These are phyloP conservation scores for Tretioscincus oriximinensis DNA, from an alignment of 2,113 vertebrate genomes.

Conservation along the genomic window DNA sequence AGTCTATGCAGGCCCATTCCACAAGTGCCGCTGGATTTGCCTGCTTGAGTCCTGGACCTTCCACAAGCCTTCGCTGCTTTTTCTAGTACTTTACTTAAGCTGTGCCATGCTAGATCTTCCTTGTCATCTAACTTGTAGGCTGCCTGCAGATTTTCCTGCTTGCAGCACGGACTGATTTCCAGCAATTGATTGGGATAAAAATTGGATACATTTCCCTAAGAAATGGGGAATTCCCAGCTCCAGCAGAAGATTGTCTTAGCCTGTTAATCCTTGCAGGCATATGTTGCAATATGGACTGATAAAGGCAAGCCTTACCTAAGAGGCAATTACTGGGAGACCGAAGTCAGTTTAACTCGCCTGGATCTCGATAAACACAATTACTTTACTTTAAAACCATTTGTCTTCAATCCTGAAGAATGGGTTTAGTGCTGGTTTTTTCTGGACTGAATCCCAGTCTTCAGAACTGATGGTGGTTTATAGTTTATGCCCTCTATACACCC, in stretches of 20 bases:
- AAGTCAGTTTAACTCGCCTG: too few species aligned
- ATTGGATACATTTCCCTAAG: neutral
- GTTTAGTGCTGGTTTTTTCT: too few species aligned
- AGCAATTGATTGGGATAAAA: neutral
- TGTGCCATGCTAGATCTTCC: neutral
- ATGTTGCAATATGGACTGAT: neutral
- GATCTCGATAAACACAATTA: too few species aligned
- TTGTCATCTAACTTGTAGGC: neutral
- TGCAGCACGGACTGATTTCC: neutral
- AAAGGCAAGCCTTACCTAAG: neutral
- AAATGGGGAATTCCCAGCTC: constrained; percentile 20
- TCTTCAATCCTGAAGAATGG: too few species aligned
- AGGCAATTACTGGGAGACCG: neutral
- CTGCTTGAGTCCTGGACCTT: neutral
- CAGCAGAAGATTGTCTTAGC: neutral
- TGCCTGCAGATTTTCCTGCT: neutral
- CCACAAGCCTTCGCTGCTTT: neutral
- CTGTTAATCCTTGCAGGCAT: neutral
- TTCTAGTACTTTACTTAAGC: neutral
- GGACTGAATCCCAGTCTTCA: too few species aligned
- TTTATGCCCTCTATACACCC: too few species aligned
- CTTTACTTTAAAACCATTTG: neutral
- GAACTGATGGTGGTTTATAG: too few species aligned
- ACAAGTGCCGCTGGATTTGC: too few species aligned
- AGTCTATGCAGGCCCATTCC: too few species aligned